These are phyloP conservation scores for Calcarius lapponicus DNA, from an alignment of 2,797 vertebrate genomes.

Conservation along the genomic window DNA sequence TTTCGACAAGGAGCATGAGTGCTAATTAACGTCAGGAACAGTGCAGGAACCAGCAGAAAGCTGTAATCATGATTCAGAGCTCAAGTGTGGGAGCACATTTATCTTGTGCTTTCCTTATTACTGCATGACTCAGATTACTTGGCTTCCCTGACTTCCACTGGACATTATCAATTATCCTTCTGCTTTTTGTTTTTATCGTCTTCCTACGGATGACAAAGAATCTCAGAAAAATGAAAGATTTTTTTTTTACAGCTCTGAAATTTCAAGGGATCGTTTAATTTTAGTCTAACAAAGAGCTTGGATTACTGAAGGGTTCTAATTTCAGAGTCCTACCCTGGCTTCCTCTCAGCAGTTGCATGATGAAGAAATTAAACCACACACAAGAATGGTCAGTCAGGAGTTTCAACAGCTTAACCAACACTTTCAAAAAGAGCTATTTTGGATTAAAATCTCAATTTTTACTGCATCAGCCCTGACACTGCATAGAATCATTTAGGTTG, in stretches of 20 bases:
- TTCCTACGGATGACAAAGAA: not conserved
- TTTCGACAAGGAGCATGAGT: not conserved
- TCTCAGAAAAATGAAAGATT: not conserved
- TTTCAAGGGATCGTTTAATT: not conserved
- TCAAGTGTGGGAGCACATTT: constrained; percentile 43
- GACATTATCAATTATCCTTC: not conserved
- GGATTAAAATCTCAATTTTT: not conserved
- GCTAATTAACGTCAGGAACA: constrained; percentile 41
- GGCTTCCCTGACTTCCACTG: constrained; percentile 30
- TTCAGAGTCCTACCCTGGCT: not conserved
- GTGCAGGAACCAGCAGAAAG: constrained; percentile 10
- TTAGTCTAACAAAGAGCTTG: not conserved
- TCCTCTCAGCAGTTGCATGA: not conserved
- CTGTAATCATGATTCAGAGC: constrained; percentile 55
- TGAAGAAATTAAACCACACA: not conserved
- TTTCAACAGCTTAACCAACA: not conserved
- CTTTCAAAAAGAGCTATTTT: not conserved
- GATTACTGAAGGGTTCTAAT: not conserved
- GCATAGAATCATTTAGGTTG: not conserved
- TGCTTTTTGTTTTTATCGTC: not conserved
- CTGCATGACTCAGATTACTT: constrained; percentile 11
- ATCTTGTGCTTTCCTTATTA: constrained; percentile 45
- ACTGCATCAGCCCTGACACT: not conserved
- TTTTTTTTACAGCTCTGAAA: not conserved
- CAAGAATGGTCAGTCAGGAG: not conserved